Base-by-base conservation (phyloP, 2,797 vertebrate genomes). In the Percopsis omiscomaycus region DNA sequence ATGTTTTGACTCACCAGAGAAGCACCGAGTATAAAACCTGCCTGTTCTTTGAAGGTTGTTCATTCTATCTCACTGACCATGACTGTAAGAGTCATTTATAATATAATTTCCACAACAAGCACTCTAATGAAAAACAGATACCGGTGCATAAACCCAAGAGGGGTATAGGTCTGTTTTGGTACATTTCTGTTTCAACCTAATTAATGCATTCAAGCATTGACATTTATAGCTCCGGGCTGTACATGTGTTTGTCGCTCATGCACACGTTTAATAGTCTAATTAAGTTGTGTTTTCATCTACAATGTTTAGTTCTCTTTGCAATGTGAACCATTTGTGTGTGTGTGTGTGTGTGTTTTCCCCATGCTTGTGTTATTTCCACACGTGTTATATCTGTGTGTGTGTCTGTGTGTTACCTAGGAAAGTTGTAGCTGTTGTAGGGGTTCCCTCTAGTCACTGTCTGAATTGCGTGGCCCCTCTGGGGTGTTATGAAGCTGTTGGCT, bases 401-500 rank as follows among this genome's bases (percentile, higher is more conserved):
- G 15, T 59, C 42, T 30, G 30, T 52, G 50, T 37, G 58, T 67
- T 73, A 91, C 90, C 87, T 89, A 63, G 55, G 55, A 52, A 77
- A 47, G 75, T 51, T 74, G 81, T 80, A 72, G 44, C 13, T 37
- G 78, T 56, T 79, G 48, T 57, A 30, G 32, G 46, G 3, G 55
- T 59, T 74, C 44, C 74, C 71, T 75, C 80, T 61, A 55, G 53
- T 30, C 3, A 75, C 57, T 1, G 54, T 73, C 64, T 56, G 80
- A 45, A 73, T 48, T 1, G 16, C 3, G 44, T 56, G 77, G 37
- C 73, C 61, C 49, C 82, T 69, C 61, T 77, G 78, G 0, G 86
- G 69, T 0, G 50, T 14, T 50, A 92, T 79, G 87, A 92, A 92
- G 1, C 86, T 75, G 75, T 90, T 90, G 72, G 91, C 91, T 62